Evolutionary conservation across 2,113 vertebrate genomes (phyloP).

Genomic region (Isurus oxyrinchus): DNA sequence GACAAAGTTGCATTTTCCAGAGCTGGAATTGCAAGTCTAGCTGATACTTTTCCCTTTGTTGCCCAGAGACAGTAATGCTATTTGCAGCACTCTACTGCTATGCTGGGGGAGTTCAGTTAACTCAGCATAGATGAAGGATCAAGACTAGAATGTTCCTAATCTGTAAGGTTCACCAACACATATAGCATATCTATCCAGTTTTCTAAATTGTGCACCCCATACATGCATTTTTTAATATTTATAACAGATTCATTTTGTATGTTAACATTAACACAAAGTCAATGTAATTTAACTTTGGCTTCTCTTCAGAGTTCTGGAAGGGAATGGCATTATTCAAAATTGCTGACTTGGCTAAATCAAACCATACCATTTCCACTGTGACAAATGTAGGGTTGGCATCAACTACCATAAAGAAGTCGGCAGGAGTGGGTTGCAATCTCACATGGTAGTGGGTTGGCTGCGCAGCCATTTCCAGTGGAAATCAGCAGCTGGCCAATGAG

Average conservation of each 20-base stretch:
- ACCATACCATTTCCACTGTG: not conserved
- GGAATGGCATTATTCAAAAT: not conserved
- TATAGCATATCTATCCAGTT: not conserved
- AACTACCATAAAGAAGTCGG: not conserved
- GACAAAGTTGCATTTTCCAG: not conserved
- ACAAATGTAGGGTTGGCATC: too few species aligned
- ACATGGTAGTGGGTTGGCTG: not conserved
- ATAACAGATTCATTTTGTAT: slow-evolving; percentile 13
- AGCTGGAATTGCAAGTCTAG: not conserved
- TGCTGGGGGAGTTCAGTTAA: not conserved
- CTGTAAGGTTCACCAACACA: not conserved
- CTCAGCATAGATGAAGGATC: not conserved
- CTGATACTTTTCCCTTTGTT: not conserved
- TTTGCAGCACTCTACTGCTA: not conserved
- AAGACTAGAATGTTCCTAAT: too few species aligned
- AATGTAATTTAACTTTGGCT: not conserved
- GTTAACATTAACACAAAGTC: not conserved
- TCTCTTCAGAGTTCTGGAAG: not conserved
- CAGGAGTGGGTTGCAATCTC: not conserved
- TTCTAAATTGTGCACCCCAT: not conserved
- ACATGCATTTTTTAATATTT: not conserved
- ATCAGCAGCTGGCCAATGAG: not conserved
- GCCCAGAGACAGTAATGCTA: not conserved
- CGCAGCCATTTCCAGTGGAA: too few species aligned
- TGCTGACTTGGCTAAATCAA: not conserved